Evolutionary conservation across 2,113 vertebrate species (phyloP), one percentile per base, ranked within the genome.

Genomic region (Melanerpes formicivorus): DNA sequence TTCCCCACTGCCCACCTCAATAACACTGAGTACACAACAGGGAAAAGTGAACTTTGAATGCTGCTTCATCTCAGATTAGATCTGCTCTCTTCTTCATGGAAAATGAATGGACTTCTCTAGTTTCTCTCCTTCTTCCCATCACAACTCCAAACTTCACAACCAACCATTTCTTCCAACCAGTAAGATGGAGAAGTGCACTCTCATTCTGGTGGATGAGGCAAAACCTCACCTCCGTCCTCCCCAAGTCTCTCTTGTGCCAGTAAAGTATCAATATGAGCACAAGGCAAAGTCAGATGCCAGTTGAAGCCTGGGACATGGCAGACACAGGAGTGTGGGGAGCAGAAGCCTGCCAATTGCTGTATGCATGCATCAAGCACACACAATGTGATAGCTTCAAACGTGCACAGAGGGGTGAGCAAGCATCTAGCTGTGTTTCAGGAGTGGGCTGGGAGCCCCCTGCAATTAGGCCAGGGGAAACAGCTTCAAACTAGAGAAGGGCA

Each of bases 271-370:
- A 10, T 3, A 11, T 0, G 44, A 78, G 42, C 62, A 26, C 62
- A 54, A 14, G 21, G 54, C 14, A 6, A 30, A 13, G 32, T 23
- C 18, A 21, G 40, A 42, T 25, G 50, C 18, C 64, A 70, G 64
- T 7, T 10, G 42, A 50, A 40, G n/a, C 18, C 48, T 55, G 46
- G 46, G 40, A 55, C 27, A 32, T 18, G 6, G 32, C 4, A 1
- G 13, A 25, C 17, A 30, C 18, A 21, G 18, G 29, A 29, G 18
- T 1, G 18, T 9, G 27, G 50, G 50, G 29, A 34, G 27, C 29
- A 1, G 0, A 5, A 32, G 23, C 5, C 78, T 55, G 44, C 50
- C 46, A 22, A n/a, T 15, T 4, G 0, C 18, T 23, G 52, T 27
- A 19, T 7, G 48, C 4, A 11, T 9, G 1, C 18, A 48, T 10